Base-by-base conservation (phyloP, 2,797 vertebrate genomes). In the Darevskia mixta region DNA sequence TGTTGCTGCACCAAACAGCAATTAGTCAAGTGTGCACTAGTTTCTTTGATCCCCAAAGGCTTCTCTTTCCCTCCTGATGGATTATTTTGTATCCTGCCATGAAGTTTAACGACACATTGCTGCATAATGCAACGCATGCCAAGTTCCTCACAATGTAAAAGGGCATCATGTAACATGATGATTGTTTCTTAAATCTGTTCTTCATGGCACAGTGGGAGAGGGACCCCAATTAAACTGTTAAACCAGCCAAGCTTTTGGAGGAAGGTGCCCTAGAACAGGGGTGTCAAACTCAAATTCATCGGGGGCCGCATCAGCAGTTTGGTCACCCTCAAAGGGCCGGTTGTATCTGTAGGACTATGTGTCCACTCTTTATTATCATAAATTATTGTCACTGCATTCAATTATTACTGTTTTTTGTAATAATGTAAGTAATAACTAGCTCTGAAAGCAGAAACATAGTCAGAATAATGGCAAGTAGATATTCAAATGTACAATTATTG, bases 11-110 rank as follows among this genome's bases (percentile, higher is more conserved):
- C 89, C 85, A 96, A 95, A 92, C 93, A 90, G 92, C 93, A 93
- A 87, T 95, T 96, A 96, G 87, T 95, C 91, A 90, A 90, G 92
- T 18, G 61, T 77, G 82, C 67, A 80, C 89, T 73, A 41, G 79
- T 94, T 93, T 25, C 90, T 96, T 96, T 97, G 95, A 95, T 97
- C 95, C 93, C 91, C 1, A 83, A 94, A 94, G 94, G 88, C 82
- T 87, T 90, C 94, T 90, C 58, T 20, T 27, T 13, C 17, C 8
- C 66, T 8, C 18, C 18, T 90, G 90, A 95, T 93, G 92, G 95
- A 96, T 96, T 90, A 88, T 88, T 92, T 96, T 92, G 83, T 93
- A 95, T 94, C 91, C 91, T 92, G 89, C 91, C 93, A 93, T 92
- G 95, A 94, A 94, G 93, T 92, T 95, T 96, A 95, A 96, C 92